Conservation (phyloP, 2,113 vertebrate genomes). For the Trinectes maculatus region DNA sequence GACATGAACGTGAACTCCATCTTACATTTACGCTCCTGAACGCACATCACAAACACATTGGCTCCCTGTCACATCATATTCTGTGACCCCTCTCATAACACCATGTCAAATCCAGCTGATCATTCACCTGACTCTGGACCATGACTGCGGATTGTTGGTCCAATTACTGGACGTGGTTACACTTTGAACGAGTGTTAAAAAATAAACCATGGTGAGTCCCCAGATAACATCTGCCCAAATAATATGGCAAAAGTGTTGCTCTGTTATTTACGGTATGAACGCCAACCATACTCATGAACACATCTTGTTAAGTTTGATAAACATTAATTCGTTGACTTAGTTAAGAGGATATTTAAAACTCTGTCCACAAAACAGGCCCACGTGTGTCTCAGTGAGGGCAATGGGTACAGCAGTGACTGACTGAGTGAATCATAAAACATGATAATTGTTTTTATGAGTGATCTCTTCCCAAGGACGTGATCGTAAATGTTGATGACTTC, state of each 20-base stretch:
- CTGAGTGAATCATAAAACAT: constrained; percentile 26
- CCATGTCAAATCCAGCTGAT: background rate
- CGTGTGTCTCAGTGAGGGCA: too few species aligned
- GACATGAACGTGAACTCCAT: background rate
- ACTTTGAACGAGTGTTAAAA: constrained; percentile 10
- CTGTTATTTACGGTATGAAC: too few species aligned
- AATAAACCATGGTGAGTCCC: background rate
- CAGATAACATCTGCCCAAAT: background rate
- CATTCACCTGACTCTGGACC: background rate
- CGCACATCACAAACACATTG: background rate
- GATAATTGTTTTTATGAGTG: background rate
- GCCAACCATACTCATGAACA: too few species aligned
- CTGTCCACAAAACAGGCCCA: too few species aligned
- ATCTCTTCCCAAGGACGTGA: background rate
- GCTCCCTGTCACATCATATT: background rate
- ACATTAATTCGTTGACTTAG: too few species aligned
- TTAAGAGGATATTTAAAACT: too few species aligned
- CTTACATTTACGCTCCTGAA: background rate
- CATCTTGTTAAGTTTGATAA: too few species aligned
- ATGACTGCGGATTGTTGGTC: background rate
- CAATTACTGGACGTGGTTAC: background rate
- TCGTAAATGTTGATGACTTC: constrained; percentile 8
- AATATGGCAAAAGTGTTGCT: too few species aligned
- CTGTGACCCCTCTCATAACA: background rate
- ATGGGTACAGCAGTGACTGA: constrained; percentile 16